Evolutionary conservation across 2,888 invertebrate genomes (phyloP), one percentile per base, ranked within the genome.

Genomic region (Halictus quadricinctus): DNA sequence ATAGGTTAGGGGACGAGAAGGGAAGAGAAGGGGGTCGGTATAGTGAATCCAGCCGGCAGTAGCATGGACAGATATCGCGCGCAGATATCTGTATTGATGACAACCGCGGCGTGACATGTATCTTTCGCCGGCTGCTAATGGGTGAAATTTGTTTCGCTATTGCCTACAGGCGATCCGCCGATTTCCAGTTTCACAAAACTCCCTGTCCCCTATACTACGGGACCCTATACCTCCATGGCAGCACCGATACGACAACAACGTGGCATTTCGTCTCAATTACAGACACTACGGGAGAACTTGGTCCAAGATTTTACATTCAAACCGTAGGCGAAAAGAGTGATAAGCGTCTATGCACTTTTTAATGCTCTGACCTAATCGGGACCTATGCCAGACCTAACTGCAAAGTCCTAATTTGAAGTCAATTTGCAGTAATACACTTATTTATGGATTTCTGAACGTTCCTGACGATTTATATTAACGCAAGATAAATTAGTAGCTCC

Each of bases 81-180:
- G 83, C 87, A 75, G 89, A 89, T 90, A 89, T 89, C 90, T 89
- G 89, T 88, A 89, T 89, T 86, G 90, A 89, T 87, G 90, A 87
- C 87, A 87, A 88, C 85, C 84, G 76, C 85, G 75, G 81, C 76
- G 84, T 84, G 85, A 87, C 88, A 85, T 81, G 88, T 84, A 87
- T 83, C 84, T 83, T 85, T 64, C 83, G 83, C 48, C 80, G 77
- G 83, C 60, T 79, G 89, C 85, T 90, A 91, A 91, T 91, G 88
- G 91, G 75, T 81, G 81, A 90, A 91, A 91, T 90, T 91, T 91
- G 90, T 91, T 87, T 87, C 88, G 75, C 79, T 79, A 81, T 85
- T 87, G 86, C 87, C 88, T 85, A 84, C 85, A 78, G 83, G 85
- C 89, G 85, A 88, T 90, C 88, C 79, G 80, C 79, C 85, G 86